phyloP scores from a whole-genome alignment of 2,797 vertebrate species.

The Lepilemur septentrionalis region DNA sequence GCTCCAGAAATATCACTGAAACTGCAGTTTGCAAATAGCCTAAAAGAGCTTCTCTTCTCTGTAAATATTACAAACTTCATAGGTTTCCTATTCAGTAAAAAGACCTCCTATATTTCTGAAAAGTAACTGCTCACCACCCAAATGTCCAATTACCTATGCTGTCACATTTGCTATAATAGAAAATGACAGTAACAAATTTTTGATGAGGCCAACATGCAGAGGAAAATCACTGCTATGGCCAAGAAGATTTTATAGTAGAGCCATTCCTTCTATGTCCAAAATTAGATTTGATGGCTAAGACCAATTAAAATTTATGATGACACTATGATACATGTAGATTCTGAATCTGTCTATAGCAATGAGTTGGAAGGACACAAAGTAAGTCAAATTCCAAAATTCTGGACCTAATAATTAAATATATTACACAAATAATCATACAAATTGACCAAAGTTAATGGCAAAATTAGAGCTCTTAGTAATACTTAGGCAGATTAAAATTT shows the following conservation, averaged over 20 bases:
- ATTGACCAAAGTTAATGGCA: background rate
- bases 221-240: background rate
- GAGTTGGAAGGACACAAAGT: background rate
- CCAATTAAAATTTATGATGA: slow-evolving; percentile 9
- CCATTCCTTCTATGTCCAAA: slow-evolving; percentile 22
- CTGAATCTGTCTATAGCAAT: background rate
- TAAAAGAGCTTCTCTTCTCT: background rate
- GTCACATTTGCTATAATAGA: slow-evolving; percentile 8
- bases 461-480: background rate
- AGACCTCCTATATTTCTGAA: background rate
- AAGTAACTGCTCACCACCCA: background rate
- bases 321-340: background rate
- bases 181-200: background rate
- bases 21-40: background rate
- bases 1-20: background rate
- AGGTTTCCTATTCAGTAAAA: background rate
- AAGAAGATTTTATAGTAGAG: slow-evolving; percentile 4
- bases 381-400: background rate
- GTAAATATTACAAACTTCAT: background rate
- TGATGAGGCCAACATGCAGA: background rate
- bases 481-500: background rate
- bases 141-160: background rate
- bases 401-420: background rate
- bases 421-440: background rate
- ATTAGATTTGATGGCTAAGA: background rate